Conservation (phyloP, 2,797 vertebrate genomes). For the Hozukius guyotensis region DNA sequence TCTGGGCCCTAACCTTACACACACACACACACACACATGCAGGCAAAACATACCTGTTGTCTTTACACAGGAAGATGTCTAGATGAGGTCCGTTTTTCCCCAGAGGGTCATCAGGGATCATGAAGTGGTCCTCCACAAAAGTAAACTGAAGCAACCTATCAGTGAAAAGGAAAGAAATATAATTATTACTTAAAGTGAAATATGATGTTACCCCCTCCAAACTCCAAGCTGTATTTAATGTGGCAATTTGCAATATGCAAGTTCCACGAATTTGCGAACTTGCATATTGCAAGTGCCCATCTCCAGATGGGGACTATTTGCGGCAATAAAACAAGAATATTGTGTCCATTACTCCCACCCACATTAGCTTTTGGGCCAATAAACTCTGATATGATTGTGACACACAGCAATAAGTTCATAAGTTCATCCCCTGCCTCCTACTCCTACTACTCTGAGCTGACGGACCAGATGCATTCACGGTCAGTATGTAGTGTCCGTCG, state of each 20-base stretch:
- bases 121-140: constrained; percentile 96
- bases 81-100: constrained; percentile 92
- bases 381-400: too few relatives aligned
- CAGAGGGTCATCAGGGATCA: constrained; percentile 98
- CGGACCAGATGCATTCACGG: too few relatives aligned
- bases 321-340: too few relatives aligned
- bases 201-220: background rate
- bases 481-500: too few relatives aligned
- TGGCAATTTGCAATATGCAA: background rate
- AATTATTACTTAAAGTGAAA: background rate
- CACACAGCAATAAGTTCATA: too few relatives aligned
- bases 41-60: constrained; percentile 79
- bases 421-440: too few relatives aligned
- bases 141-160: constrained; percentile 94
- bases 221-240: background rate
- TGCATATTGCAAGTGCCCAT: background rate
- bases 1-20: background rate
- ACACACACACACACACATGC: background rate
- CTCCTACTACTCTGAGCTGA: too few relatives aligned
- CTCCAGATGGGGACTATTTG: too few relatives aligned
- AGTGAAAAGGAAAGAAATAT: background rate
- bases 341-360: too few relatives aligned
- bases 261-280: background rate
- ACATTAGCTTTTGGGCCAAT: too few relatives aligned
- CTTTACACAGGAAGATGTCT: constrained; percentile 88